These are phyloP conservation scores for Callyntrura sp. DNA, from an alignment of 2,888 invertebrate species.

Conservation along the genomic window DNA sequence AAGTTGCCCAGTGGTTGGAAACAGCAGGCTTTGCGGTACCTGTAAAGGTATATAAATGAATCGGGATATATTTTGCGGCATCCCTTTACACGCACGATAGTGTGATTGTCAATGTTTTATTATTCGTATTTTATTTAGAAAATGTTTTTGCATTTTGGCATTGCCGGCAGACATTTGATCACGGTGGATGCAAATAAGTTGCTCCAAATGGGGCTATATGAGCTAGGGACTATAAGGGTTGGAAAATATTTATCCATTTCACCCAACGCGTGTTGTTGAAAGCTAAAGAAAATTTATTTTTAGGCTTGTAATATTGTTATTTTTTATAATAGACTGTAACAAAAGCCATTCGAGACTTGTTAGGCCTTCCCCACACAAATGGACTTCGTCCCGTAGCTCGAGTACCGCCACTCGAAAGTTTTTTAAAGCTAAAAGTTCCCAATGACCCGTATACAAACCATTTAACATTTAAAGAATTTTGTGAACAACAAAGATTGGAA, in stretches of 20 bases:
- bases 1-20: conserved; percentile 63
- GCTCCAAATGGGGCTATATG: conserved; percentile 67
- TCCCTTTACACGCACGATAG: no score
- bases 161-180: conserved; percentile 55
- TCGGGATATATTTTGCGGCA: not conserved
- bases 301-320: no score
- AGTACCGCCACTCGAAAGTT: conserved; percentile 56
- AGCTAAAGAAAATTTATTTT: no score
- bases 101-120: no score
- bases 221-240: conserved; percentile 59
- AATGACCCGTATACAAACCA: conserved; percentile 40
- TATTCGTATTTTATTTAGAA: conserved; percentile 43
- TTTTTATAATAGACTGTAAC: conserved; percentile 49
- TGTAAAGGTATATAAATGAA: conserved; percentile 32
- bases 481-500: conserved; percentile 54
- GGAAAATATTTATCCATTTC: not conserved
- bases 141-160: conserved; percentile 59
- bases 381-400: conserved; percentile 54
- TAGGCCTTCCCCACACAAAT: conserved; percentile 68
- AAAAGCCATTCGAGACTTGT: conserved; percentile 59
- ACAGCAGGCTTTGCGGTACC: not conserved
- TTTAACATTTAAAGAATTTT: conserved; percentile 69
- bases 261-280: not conserved
- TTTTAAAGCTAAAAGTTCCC: conserved; percentile 49
- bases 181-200: conserved; percentile 62